Percentiles rank a stretch among this genome's conserved stretches.
Evolutionary conservation across 2,797 vertebrate genomes (phyloP).

Genomic region (Serranus cabrilla): DNA sequence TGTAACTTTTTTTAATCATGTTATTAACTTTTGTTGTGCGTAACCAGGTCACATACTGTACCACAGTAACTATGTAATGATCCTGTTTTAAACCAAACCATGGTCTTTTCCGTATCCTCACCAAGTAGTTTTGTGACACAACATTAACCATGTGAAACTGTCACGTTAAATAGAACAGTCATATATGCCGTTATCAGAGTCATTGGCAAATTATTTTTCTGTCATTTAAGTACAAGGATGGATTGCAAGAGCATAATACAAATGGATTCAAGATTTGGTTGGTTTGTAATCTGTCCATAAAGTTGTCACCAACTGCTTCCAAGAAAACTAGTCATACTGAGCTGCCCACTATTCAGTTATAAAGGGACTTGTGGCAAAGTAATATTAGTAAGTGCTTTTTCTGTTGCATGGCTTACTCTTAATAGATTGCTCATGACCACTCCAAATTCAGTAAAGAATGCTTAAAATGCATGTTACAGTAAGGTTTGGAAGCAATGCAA

Average conservation of each 20-base stretch:
- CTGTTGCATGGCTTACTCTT: slow-evolving; percentile 19
- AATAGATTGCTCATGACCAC: slow-evolving; percentile 33
- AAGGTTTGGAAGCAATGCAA: slow-evolving; percentile 25
- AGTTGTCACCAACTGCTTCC: not conserved
- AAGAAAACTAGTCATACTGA: not conserved
- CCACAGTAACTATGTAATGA: too few species aligned
- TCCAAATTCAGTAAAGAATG: slow-evolving; percentile 26
- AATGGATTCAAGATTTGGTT: not conserved
- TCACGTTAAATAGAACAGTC: too few species aligned
- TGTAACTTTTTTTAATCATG: not conserved
- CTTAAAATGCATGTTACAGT: slow-evolving; percentile 32
- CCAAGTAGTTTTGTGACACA: too few species aligned
- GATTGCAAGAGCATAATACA: not conserved
- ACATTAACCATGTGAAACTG: too few species aligned
- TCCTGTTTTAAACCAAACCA: too few species aligned
- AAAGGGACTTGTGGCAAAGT: not conserved
- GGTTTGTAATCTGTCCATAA: not conserved
- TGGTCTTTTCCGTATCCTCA: too few species aligned
- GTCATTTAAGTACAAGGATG: too few species aligned
- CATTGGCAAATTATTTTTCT: too few species aligned
- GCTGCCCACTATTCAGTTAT: not conserved
- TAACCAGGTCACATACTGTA: too few species aligned
- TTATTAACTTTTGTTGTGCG: too few species aligned
- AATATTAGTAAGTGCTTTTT: not conserved
- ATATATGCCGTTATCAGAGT: too few species aligned